Evolutionary conservation across 1,140 invertebrate genomes (phyloP).

Genomic region (Venturia canescens): DNA sequence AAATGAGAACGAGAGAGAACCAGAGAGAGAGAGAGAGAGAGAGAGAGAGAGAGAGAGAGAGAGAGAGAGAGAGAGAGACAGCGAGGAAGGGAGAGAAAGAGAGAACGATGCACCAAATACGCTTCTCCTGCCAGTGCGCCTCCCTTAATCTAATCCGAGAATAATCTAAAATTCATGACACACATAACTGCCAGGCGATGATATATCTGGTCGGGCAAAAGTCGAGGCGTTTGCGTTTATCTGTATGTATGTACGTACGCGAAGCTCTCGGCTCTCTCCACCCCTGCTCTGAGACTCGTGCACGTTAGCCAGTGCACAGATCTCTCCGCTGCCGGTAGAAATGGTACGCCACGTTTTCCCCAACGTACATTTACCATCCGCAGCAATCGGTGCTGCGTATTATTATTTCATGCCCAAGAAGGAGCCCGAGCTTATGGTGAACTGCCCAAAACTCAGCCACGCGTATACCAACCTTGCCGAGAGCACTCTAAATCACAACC

Average conservation of each 20-base stretch:
- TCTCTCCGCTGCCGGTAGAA: conserved; percentile 29
- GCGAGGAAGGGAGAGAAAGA: not conserved
- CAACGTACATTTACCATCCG: conserved; percentile 44
- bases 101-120: conserved; percentile 6
- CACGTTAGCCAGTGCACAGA: conserved; percentile 9
- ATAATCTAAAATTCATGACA: conserved; percentile 76
- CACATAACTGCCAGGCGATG: conserved; percentile 76
- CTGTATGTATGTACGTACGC: conserved; percentile 24
- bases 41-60: too few relatives aligned
- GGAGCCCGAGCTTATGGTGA: conserved; percentile 17
- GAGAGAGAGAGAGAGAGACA: too few relatives aligned
- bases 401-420: conserved; percentile 62
- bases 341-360: not conserved
- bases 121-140: conserved; percentile 35
- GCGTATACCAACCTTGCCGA: not conserved
- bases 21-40: too few relatives aligned
- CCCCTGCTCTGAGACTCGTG: conserved; percentile 13
- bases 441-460: conserved; percentile 9
- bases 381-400: conserved; percentile 58
- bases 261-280: conserved; percentile 16
- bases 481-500: conserved; percentile 46
- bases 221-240: conserved; percentile 57
- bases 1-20: too few relatives aligned
- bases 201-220: conserved; percentile 69
- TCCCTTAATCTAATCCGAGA: conserved; percentile 75